A percentile compares a stretch with the other conserved stretches of the same genome.
phyloP scores from a whole-genome alignment of 2,888 invertebrate species.

The Hermaeophaga mercurialis region DNA sequence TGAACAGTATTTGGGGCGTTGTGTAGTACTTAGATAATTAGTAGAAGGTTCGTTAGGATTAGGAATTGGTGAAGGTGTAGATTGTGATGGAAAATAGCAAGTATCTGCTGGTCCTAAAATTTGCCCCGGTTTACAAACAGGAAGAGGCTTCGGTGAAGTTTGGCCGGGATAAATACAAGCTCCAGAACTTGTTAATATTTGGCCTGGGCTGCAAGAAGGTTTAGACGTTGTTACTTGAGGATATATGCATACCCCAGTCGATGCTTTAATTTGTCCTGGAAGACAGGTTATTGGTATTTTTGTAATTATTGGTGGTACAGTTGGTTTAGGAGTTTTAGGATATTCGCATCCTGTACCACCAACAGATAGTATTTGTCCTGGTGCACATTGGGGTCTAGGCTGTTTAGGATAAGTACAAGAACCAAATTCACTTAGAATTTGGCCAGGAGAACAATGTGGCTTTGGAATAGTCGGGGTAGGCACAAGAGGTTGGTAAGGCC shows the following conservation, averaged over 20 bases:
- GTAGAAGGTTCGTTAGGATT: constrained; percentile 14
- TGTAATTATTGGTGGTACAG: constrained; percentile 41
- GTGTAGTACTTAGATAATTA: background rate
- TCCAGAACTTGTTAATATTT: constrained; percentile 17
- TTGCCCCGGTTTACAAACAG: constrained; percentile 29
- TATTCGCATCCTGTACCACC: constrained; percentile 31
- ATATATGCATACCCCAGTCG: constrained; percentile 22
- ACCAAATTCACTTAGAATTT: constrained; percentile 33
- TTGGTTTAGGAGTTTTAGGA: constrained; percentile 25
- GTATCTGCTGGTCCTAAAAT: constrained; percentile 21
- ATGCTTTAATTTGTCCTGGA: constrained; percentile 18
- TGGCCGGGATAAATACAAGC: constrained; percentile 30
- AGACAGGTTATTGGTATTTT: constrained; percentile 41
- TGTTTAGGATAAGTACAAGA: constrained; percentile 29
- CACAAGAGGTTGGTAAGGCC: constrained; percentile 28
- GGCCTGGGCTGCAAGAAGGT: constrained; percentile 29
- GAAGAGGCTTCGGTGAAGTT: constrained; percentile 24
- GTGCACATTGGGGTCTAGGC: constrained; percentile 25
- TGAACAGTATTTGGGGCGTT: constrained; percentile 10
- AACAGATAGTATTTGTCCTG: constrained; percentile 26
- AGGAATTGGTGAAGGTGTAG: constrained; percentile 18
- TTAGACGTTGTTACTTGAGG: constrained; percentile 7
- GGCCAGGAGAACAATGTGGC: constrained; percentile 34
- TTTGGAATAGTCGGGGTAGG: constrained; percentile 9
- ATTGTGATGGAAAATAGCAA: constrained; percentile 15